phyloP scores from a whole-genome alignment of 2,888 invertebrate species.

The Heteropelma amictum region DNA sequence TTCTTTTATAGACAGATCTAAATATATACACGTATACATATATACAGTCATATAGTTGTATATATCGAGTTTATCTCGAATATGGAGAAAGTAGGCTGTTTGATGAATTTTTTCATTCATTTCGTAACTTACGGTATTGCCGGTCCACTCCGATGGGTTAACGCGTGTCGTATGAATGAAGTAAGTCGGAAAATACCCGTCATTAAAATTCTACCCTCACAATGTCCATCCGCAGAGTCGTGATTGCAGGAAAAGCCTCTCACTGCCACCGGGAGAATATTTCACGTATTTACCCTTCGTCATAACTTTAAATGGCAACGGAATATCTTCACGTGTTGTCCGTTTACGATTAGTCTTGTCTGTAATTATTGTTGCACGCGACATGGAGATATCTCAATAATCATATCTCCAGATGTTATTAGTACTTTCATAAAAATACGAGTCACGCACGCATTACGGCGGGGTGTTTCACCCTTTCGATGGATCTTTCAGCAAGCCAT shows the following conservation, averaged over 20 bases:
- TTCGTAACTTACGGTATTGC: too few relatives aligned
- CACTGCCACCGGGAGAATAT: conserved; percentile 29
- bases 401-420: conserved; percentile 3
- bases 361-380: conserved; percentile 19
- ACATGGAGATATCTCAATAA: neutral
- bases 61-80: neutral
- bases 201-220: conserved; percentile 70
- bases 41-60: neutral
- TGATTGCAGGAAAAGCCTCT: conserved; percentile 34
- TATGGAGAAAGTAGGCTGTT: neutral
- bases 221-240: conserved; percentile 63
- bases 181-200: conserved; percentile 53
- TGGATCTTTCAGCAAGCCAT: too few relatives aligned
- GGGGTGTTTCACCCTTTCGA: too few relatives aligned
- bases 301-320: conserved; percentile 21
- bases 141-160: neutral
- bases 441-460: too few relatives aligned
- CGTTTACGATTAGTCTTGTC: conserved; percentile 57
- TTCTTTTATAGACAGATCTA: too few relatives aligned
- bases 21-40: conserved; percentile 7
- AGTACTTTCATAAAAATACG: too few relatives aligned
- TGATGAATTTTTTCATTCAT: neutral
- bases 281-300: conserved; percentile 47
- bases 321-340: conserved; percentile 35
- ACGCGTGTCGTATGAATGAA: conserved; percentile 47